phyloP scores from a whole-genome alignment of 2,888 invertebrate genomes.

The Hipparchia semele region DNA sequence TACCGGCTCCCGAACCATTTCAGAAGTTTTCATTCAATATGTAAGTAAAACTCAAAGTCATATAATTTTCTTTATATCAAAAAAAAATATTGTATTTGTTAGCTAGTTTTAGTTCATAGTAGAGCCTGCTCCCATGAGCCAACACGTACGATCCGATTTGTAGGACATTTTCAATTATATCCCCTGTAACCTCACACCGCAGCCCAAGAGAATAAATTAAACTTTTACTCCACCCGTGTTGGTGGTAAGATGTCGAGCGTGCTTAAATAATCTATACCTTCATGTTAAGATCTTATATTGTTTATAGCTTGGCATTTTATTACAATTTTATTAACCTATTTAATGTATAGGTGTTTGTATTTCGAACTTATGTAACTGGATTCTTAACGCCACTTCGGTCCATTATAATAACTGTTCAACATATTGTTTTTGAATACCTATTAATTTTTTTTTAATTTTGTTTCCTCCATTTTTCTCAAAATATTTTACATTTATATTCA shows the following conservation, averaged over 20 bases:
- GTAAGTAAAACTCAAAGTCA: neutral
- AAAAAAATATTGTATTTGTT: conserved; percentile 17
- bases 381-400: conserved; percentile 9
- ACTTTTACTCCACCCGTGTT: conserved; percentile 36
- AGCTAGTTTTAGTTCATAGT: conserved; percentile 14
- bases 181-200: conserved; percentile 45
- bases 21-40: too few relatives aligned
- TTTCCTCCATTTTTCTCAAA: neutral
- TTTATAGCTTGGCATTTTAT: conserved; percentile 25
- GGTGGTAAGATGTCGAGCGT: conserved; percentile 31
- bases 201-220: conserved; percentile 45
- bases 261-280: conserved; percentile 26
- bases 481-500: neutral
- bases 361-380: conserved; percentile 18
- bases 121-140: conserved; percentile 34
- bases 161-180: conserved; percentile 41
- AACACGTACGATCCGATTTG: conserved; percentile 37
- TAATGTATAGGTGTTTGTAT: conserved; percentile 9
- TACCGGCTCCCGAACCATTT: too few relatives aligned
- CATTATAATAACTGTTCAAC: neutral
- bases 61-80: neutral
- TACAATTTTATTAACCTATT: conserved; percentile 22
- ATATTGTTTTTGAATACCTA: conserved; percentile 1
- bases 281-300: conserved; percentile 27
- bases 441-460: neutral